Conservation (phyloP, 1,140 invertebrate species). For the Dendrolimus kikuchii region DNA sequence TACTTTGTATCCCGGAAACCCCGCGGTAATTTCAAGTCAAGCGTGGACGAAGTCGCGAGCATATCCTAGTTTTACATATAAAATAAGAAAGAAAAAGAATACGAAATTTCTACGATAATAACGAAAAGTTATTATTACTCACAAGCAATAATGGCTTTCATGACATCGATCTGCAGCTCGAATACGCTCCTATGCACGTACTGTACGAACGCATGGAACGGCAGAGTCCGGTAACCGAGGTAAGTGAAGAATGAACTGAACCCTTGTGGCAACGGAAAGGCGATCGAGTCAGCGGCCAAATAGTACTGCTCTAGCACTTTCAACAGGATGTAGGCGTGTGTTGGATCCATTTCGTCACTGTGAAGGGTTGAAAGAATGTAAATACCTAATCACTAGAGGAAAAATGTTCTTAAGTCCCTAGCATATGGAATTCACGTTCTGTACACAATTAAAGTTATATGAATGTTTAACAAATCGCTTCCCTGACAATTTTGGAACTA, state of each 20-base stretch:
- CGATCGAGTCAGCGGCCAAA: constrained; percentile 82
- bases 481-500: no score
- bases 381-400: no score
- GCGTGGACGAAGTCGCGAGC: no score
- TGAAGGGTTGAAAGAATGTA: constrained; percentile 21
- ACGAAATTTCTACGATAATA: constrained; percentile 2
- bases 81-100: not conserved
- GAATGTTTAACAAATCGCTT: no score
- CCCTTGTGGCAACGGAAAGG: constrained; percentile 87
- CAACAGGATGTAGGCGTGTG: constrained; percentile 79
- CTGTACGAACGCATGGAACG: constrained; percentile 83
- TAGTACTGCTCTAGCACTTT: constrained; percentile 84
- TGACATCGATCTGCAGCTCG: constrained; percentile 88
- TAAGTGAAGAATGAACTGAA: constrained; percentile 91
- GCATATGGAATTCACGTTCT: no score
- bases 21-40: no score
- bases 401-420: no score
- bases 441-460: no score
- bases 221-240: constrained; percentile 83
- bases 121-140: constrained; percentile 19
- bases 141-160: constrained; percentile 88
- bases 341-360: constrained; percentile 81
- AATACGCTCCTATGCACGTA: constrained; percentile 87
- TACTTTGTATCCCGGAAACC: no score
- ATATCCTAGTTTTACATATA: not conserved